Evolutionary conservation across 2,888 invertebrate genomes (phyloP), one percentile per base, ranked within the genome.

Genomic region (Auanema sp.): DNA sequence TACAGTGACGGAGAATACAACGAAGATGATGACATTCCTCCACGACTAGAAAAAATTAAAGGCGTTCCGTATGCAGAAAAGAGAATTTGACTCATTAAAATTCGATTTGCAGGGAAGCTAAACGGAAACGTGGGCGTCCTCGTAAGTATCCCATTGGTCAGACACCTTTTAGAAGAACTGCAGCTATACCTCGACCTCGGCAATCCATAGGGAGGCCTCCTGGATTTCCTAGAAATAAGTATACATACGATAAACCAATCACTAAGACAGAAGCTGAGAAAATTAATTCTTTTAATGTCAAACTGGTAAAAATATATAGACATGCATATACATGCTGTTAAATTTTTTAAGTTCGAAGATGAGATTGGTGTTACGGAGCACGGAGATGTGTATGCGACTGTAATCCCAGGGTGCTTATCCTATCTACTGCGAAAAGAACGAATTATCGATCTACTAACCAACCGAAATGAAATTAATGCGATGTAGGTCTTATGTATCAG

Each of bases 341-440:
- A n/a, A n/a, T 21, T 25, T 47, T 60, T 69, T 25, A 52, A 70
- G 65, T 73, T 73, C 53, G 73, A 73, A 18, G 73, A 73, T 40
- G 65, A 73, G 43, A 68, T 73, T n/a, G 65, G 64, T 6, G 53
- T 63, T 43, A 74, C 71, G 1, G 71, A 71, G n/a, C 33, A 61
- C 21, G 74, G 74, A 21, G 74, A 74, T 47, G 61, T 58, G 42
- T 74, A 71, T 54, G 71, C 71, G 6, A 74, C 74, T 1, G 74
- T 74, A 1, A 74, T 71, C 11, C 66, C 63, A 42, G 71, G 71
- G 21, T 71, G 71, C 47, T 57, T 74, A 8, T 64, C 74, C 4
- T 68, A 74, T 47, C 54, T 74, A n/a, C 60, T 71, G 11, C 50
- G 71, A 12, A 74, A 74, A 56, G 74, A 74, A 25, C 56, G 68